phyloP scores from a whole-genome alignment of 2,888 invertebrate genomes.

The Idaea biselata region DNA sequence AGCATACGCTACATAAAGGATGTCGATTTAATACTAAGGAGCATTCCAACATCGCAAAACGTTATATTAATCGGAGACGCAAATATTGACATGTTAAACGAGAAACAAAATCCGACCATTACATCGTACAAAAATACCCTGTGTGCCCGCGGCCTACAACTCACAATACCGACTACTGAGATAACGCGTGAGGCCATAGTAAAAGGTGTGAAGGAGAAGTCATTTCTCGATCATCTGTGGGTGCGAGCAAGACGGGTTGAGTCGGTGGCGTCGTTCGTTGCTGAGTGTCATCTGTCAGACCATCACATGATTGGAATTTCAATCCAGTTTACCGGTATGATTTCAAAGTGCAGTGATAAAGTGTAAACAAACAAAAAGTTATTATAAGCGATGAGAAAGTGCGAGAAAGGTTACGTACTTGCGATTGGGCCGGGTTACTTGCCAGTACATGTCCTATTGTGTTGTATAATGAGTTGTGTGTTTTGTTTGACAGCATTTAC shows the following conservation, averaged over 20 bases:
- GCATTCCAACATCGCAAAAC: too few relatives aligned
- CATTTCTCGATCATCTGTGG: neutral
- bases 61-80: too few relatives aligned
- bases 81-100: neutral
- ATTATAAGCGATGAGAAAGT: neutral
- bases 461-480: neutral
- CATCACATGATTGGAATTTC: neutral
- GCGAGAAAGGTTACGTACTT: neutral
- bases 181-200: too few relatives aligned
- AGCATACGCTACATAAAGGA: too few relatives aligned
- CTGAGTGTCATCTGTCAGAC: neutral
- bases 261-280: neutral
- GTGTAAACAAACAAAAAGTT: neutral
- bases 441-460: neutral
- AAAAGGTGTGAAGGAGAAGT: too few relatives aligned
- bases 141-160: neutral
- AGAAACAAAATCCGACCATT: neutral
- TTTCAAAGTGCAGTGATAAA: neutral
- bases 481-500: neutral
- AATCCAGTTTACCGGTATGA: neutral
- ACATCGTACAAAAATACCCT: neutral
- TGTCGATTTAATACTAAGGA: neutral
- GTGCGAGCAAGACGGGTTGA: too few relatives aligned
- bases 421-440: neutral
- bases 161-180: too few relatives aligned